Percentiles rank a stretch among this genome's conserved stretches.
phyloP scores from a whole-genome alignment of 2,113 vertebrate species.

The Marmota monax region DNA sequence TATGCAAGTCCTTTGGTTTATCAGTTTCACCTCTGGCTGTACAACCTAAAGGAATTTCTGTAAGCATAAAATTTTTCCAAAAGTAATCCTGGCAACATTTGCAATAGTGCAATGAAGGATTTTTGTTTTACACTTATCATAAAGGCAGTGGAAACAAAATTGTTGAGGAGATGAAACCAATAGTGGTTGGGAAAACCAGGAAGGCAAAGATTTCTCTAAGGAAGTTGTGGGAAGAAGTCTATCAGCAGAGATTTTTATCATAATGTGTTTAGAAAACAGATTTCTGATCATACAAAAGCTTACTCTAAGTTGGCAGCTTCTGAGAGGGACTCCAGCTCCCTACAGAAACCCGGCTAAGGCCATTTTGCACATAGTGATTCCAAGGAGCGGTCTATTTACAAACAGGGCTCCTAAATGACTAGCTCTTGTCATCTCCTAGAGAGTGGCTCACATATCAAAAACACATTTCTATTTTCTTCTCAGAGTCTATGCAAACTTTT shows the following conservation, averaged over 20 bases:
- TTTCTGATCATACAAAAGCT: background rate
- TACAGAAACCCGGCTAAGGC: accelerated
- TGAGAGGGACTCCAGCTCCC: background rate
- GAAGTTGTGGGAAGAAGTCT: background rate
- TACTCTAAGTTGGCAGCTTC: background rate
- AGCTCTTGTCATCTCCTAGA: background rate
- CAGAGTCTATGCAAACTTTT: background rate
- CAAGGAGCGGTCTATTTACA: background rate
- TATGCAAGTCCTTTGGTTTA: background rate
- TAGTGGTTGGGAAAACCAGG: background rate
- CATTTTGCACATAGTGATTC: background rate
- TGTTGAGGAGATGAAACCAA: background rate
- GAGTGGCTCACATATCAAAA: background rate
- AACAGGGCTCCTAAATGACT: background rate
- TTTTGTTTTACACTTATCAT: background rate
- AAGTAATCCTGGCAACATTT: background rate
- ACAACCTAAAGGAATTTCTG: background rate
- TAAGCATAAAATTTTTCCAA: background rate
- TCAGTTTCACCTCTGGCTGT: background rate
- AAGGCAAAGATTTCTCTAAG: background rate
- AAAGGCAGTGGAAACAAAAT: constrained; percentile 3
- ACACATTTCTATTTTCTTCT: background rate
- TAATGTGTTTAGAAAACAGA: background rate
- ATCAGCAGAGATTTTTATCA: background rate
- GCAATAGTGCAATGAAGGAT: background rate